These are phyloP conservation scores for Thyatira batis DNA, from an alignment of 2,888 invertebrate genomes.

Conservation along the genomic window DNA sequence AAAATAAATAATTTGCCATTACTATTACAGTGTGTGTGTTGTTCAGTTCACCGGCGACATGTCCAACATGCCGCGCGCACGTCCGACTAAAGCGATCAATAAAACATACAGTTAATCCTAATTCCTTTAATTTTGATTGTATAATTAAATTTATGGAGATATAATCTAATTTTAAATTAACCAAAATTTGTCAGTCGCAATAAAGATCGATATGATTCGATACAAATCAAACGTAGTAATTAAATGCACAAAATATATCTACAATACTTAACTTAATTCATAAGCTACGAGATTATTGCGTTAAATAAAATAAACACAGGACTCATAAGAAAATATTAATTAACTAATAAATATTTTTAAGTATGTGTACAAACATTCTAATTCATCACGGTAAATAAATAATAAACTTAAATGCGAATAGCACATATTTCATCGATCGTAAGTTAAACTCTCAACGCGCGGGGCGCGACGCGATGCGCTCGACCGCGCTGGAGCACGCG, in stretches of 20 bases:
- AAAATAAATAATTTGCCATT: too few relatives aligned
- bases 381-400: slow-evolving; percentile 31
- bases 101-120: slow-evolving; percentile 5
- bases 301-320: slow-evolving; percentile 32
- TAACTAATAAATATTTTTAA: slow-evolving; percentile 25
- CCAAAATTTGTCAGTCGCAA: slow-evolving; percentile 47
- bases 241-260: slow-evolving; percentile 56
- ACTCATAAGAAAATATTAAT: slow-evolving; percentile 21
- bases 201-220: slow-evolving; percentile 38
- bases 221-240: slow-evolving; percentile 32
- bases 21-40: not conserved
- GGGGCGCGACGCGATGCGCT: too few relatives aligned
- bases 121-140: slow-evolving; percentile 18
- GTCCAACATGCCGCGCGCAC: too few relatives aligned
- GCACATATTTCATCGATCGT: slow-evolving; percentile 9
- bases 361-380: slow-evolving; percentile 11
- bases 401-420: slow-evolving; percentile 29
- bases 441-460: slow-evolving; percentile 1
- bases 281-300: slow-evolving; percentile 40
- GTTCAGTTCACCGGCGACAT: not conserved
- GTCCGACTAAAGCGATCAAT: too few relatives aligned
- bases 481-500: too few relatives aligned
- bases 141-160: slow-evolving; percentile 35
- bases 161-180: slow-evolving; percentile 45
- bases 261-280: slow-evolving; percentile 25